phyloP scores from a whole-genome alignment of 2,113 vertebrate genomes.

The Mesoclemmys tuberculata region DNA sequence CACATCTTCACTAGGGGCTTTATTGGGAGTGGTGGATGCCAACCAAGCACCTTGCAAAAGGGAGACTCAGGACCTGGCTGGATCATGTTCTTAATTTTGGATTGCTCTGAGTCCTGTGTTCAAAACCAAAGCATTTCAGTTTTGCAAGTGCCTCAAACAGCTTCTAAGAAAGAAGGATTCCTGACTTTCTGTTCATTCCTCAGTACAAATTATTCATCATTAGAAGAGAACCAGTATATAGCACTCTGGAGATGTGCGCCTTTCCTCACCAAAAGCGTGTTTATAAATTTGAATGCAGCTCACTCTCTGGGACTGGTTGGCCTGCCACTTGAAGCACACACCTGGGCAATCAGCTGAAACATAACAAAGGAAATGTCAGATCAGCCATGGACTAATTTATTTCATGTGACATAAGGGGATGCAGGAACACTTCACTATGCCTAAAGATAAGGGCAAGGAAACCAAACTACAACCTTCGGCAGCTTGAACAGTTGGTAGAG shows the following conservation, averaged over 20 bases:
- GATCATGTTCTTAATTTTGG: background rate
- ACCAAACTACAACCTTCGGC: background rate
- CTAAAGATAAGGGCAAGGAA: background rate
- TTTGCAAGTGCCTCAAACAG: background rate
- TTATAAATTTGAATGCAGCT: background rate
- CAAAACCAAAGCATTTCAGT: background rate
- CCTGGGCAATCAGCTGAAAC: background rate
- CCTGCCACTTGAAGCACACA: background rate
- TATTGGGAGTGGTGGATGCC: accelerated
- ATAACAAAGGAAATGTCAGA: accelerated
- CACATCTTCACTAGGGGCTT: background rate
- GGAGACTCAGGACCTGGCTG: background rate
- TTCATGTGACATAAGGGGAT: background rate
- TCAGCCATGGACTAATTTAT: background rate
- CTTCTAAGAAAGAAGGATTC: background rate
- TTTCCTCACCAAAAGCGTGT: background rate
- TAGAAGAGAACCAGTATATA: background rate
- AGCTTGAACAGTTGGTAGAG: background rate
- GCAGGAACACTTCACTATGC: background rate
- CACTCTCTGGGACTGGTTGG: background rate
- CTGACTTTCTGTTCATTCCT: background rate
- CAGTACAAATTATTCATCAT: background rate
- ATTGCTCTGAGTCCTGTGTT: background rate
- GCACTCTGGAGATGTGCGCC: accelerated
- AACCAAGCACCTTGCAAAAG: background rate